Evolutionary conservation across 2,113 vertebrate genomes (phyloP).

Genomic region (Fregetta grallaria): DNA sequence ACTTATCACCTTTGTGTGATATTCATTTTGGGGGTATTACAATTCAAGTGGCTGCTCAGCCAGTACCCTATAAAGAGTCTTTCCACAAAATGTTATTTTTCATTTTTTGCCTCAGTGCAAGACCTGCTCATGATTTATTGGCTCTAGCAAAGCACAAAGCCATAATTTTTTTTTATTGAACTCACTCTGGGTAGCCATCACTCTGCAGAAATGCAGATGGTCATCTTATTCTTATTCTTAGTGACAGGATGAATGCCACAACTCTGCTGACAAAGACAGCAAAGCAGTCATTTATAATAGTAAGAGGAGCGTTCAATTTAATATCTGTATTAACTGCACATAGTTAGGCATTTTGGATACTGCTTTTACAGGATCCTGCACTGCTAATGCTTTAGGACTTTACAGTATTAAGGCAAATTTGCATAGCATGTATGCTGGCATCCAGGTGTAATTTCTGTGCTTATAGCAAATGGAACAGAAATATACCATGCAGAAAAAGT

Average conservation of each 20-base stretch:
- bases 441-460: not conserved
- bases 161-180: constrained; percentile 72
- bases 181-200: constrained; percentile 59
- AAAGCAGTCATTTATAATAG: constrained; percentile 40
- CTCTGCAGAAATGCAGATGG: constrained; percentile 64
- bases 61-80: not conserved
- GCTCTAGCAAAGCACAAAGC: constrained; percentile 57
- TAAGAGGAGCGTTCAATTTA: constrained; percentile 18
- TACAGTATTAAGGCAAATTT: not conserved
- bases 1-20: not conserved
- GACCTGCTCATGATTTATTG: constrained; percentile 6
- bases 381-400: not conserved
- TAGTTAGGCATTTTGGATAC: constrained; percentile 15
- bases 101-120: constrained; percentile 23
- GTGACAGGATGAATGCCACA: constrained; percentile 48
- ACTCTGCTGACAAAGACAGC: constrained; percentile 52
- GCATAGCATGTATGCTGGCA: not conserved
- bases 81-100: constrained; percentile 38
- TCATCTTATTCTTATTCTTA: constrained; percentile 69
- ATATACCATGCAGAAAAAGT: not conserved
- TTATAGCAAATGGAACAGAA: not conserved
- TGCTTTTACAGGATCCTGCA: not conserved
- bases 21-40: constrained; percentile 3
- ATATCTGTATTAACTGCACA: constrained; percentile 37
- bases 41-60: not conserved